Evolutionary conservation across 1,140 invertebrate genomes (phyloP), one percentile per base, ranked within the genome.

Genomic region (Reticulitermes speratus): DNA sequence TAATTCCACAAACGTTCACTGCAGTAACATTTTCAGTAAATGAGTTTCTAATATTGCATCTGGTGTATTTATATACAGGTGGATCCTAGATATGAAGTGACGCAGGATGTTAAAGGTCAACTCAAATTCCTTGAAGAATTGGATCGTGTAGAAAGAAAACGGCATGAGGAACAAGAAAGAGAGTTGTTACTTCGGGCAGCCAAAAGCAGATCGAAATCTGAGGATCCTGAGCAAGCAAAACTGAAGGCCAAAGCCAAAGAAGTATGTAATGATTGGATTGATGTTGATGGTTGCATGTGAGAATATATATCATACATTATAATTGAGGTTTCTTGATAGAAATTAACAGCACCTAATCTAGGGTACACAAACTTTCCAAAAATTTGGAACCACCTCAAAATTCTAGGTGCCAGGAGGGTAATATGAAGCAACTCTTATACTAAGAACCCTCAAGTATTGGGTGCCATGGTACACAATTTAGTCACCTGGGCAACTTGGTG

Each of bases 151-250:
- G 98, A 99, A 91, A 95, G 97, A 89, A 98, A 97, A 90, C 92
- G 96, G 85, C 97, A 99, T 88, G 98, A 99, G 90, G 98, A 99
- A 90, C 95, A 97, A 87, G 98, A 99, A 89, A 93, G 98, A 87
- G 98, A 99, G 90, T 95, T 98, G 91, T 91, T 99, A 30, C 91
- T 99, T 86, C 92, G 97, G 88, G 97, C 97, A 14, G 98, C 98
- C 38, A 99, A 99, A 91, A 98, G 97, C 90, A 94, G 98, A 85
- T 97, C 98, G 83, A 99, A 99, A 93, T 96, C 97, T 44, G 98
- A 99, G 92, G 98, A 99, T 93, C 98, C 98, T 0, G 98, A 99
- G 90, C 98, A 99, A 91, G 95, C 97, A 0, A 99, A 99, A 91
- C 92, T 99, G 86, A 99, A 99, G 93, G 97, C 98, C 82, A 99